phyloP scores from a whole-genome alignment of 2,888 invertebrate species.

The Macaria liturata region DNA sequence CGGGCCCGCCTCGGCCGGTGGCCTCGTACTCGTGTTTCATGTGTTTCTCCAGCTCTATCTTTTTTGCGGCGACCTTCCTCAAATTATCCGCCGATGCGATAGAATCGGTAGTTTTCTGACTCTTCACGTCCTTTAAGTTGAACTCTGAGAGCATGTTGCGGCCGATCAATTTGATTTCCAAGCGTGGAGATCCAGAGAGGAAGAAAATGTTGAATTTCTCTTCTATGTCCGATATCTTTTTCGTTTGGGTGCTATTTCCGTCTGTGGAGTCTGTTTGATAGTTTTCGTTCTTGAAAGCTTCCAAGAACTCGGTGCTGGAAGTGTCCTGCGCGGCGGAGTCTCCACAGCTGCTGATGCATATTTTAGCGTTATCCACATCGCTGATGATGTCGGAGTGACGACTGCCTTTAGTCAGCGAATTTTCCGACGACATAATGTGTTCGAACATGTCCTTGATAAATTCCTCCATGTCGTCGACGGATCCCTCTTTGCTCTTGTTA shows the following conservation, averaged over 20 bases:
- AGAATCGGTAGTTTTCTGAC: constrained; percentile 35
- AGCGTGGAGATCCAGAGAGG: constrained; percentile 45
- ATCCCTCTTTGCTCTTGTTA: constrained; percentile 54
- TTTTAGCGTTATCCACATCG: constrained; percentile 21
- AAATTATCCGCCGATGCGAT: constrained; percentile 65
- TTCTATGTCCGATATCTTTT: constrained; percentile 37
- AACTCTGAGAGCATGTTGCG: constrained; percentile 64
- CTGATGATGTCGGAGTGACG: constrained; percentile 15
- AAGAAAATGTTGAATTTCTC: constrained; percentile 59
- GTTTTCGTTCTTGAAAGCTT: constrained; percentile 61
- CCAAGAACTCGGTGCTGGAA: constrained; percentile 36
- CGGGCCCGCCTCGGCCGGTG: constrained; percentile 32
- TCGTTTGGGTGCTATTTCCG: constrained; percentile 39
- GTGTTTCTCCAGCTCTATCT: constrained; percentile 51
- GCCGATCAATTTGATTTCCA: constrained; percentile 58
- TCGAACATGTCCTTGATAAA: constrained; percentile 71
- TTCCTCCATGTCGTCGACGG: constrained; percentile 63
- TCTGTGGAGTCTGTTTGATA: constrained; percentile 58
- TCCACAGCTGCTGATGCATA: constrained; percentile 19
- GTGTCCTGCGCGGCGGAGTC: constrained; percentile 14
- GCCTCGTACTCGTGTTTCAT: constrained; percentile 37
- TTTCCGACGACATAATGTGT: constrained; percentile 61
- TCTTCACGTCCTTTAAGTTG: constrained; percentile 50
- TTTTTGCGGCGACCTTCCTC: constrained; percentile 56
- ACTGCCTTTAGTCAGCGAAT: constrained; percentile 37